Evolutionary conservation across 1,140 invertebrate species (phyloP).

Genomic region (Pachypsylla venusta): DNA sequence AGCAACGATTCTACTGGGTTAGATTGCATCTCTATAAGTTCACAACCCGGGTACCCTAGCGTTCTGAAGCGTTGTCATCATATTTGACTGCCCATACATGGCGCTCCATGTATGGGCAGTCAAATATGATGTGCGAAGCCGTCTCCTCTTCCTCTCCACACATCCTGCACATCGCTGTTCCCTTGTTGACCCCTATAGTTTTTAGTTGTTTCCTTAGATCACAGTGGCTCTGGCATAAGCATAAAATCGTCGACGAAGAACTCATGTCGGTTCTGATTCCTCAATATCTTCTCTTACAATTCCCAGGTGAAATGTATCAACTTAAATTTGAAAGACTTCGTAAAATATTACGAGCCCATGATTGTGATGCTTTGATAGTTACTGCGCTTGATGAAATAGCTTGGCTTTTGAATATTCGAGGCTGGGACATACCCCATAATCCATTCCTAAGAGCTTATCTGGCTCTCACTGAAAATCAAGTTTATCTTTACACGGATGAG

Average conservation of each 20-base stretch:
- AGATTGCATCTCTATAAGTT: too few species aligned
- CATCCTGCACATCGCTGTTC: too few species aligned
- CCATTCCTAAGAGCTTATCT: slow-evolving; percentile 70
- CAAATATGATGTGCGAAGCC: too few species aligned
- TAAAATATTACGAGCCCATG: slow-evolving; percentile 42
- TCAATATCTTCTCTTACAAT: not conserved
- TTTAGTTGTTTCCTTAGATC: too few species aligned
- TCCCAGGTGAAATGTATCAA: slow-evolving; percentile 48
- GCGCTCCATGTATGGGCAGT: too few species aligned
- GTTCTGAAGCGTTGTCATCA: too few species aligned
- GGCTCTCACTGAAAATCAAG: slow-evolving; percentile 44
- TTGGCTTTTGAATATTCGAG: slow-evolving; percentile 90
- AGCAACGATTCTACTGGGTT: too few species aligned
- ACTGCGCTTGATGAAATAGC: slow-evolving; percentile 85
- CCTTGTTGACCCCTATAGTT: too few species aligned
- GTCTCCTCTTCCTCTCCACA: too few species aligned
- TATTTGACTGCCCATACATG: too few species aligned
- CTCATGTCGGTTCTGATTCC: not conserved
- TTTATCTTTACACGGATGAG: slow-evolving; percentile 45
- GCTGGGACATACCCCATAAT: slow-evolving; percentile 72
- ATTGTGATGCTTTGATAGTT: slow-evolving; percentile 62
- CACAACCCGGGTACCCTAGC: too few species aligned
- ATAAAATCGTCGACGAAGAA: not conserved
- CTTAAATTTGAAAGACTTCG: slow-evolving; percentile 55
- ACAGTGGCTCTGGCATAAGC: too few species aligned